Conservation (phyloP, 2,888 invertebrate species). For the Drosophila siamana region DNA sequence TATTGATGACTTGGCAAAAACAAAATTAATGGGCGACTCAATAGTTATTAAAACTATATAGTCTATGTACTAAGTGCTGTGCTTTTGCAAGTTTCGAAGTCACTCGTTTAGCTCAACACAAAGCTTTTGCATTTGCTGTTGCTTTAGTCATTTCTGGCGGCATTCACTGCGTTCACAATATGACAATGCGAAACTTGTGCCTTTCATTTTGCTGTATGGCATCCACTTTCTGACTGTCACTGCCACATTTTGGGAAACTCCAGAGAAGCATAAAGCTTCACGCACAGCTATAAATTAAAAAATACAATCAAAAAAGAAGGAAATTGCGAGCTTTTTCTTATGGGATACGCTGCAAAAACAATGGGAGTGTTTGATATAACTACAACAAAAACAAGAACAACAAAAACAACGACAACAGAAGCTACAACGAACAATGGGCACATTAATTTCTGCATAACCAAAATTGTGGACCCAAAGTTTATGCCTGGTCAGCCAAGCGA, state of each 20-base stretch:
- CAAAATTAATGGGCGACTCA: constrained; percentile 11
- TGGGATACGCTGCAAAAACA: constrained; percentile 36
- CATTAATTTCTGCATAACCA: constrained; percentile 62
- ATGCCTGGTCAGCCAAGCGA: constrained; percentile 51
- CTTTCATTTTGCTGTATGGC: constrained; percentile 16
- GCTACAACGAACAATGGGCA: constrained; percentile 25
- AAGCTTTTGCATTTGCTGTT: constrained; percentile 16
- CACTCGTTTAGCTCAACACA: constrained; percentile 19
- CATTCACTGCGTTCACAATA: constrained; percentile 52
- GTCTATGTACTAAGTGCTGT: constrained; percentile 9
- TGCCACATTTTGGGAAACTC: constrained; percentile 4
- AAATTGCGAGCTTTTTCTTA: constrained; percentile 38
- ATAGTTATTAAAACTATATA: constrained; percentile 6
- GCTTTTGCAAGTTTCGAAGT: constrained; percentile 21
- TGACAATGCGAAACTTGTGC: constrained; percentile 69
- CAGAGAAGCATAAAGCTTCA: constrained; percentile 25
- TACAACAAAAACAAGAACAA: constrained; percentile 21
- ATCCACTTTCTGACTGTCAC: constrained; percentile 35
- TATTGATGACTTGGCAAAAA: constrained; percentile 28
- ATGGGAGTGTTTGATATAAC: constrained; percentile 51
- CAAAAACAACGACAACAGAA: background rate
- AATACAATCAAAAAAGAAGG: constrained; percentile 6
- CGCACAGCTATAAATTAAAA: constrained; percentile 63
- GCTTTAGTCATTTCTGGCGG: constrained; percentile 54
- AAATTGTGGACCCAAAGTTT: constrained; percentile 64